phyloP scores from a whole-genome alignment of 2,797 vertebrate species.

The Mycteria americana region DNA sequence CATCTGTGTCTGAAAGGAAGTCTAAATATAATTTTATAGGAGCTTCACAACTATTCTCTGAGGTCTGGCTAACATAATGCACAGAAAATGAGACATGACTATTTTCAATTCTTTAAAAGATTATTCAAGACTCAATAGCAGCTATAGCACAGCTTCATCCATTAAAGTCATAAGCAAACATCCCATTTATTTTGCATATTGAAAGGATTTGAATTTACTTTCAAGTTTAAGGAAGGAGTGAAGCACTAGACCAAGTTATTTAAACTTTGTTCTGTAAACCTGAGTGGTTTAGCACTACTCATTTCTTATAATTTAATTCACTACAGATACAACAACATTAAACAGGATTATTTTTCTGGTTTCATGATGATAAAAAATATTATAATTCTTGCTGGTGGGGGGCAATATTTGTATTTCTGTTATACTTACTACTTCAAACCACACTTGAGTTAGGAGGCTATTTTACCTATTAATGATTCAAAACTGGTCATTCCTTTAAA shows the following conservation, averaged over 20 bases:
- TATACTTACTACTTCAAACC: background rate
- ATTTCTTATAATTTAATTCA: background rate
- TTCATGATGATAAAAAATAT: background rate
- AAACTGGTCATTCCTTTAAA: background rate
- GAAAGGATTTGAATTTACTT: background rate
- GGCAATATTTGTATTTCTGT: background rate
- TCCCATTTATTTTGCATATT: background rate
- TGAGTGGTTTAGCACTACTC: background rate
- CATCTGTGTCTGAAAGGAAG: background rate
- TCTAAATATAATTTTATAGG: background rate
- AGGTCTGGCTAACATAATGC: background rate
- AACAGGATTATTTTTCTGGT: background rate
- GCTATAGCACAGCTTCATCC: background rate
- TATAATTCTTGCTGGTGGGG: background rate
- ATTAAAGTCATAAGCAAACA: background rate
- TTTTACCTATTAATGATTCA: background rate
- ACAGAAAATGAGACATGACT: background rate
- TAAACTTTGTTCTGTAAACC: background rate
- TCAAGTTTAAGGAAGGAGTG: background rate
- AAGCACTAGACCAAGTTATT: background rate
- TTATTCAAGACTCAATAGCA: background rate
- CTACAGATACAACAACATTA: background rate
- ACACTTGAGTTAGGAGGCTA: background rate
- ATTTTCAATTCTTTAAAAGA: background rate
- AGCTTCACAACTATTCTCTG: background rate